phyloP scores from a whole-genome alignment of 1,140 invertebrate species.

The Chrysomallon squamiferum region DNA sequence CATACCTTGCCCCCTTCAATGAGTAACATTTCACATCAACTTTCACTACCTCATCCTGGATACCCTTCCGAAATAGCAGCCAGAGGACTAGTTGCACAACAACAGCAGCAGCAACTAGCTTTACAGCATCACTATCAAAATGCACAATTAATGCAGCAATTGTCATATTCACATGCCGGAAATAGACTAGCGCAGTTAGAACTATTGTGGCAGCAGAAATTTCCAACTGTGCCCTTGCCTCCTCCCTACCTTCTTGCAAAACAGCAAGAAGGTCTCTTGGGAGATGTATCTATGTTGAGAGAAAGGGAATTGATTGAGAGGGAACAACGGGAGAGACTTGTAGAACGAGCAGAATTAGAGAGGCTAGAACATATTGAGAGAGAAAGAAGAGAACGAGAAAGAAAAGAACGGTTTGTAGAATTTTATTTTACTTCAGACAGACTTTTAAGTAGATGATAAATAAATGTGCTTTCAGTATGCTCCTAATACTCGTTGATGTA shows the following conservation, averaged over 20 bases:
- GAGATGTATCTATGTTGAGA: slow-evolving; percentile 62
- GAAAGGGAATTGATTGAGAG: slow-evolving; percentile 62
- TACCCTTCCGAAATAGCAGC: slow-evolving; percentile 27
- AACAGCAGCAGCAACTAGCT: slow-evolving; percentile 40
- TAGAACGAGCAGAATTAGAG: slow-evolving; percentile 49
- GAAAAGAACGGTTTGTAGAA: slow-evolving; percentile 7
- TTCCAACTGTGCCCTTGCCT: slow-evolving; percentile 52
- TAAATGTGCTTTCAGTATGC: too few species aligned
- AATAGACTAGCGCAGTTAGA: slow-evolving; percentile 57
- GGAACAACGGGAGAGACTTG: slow-evolving; percentile 28
- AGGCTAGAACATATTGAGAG: slow-evolving; percentile 41
- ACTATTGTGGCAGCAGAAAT: slow-evolving; percentile 62
- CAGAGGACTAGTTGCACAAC: slow-evolving; percentile 8
- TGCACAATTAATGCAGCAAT: slow-evolving; percentile 18
- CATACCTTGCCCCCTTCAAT: slow-evolving; percentile 29
- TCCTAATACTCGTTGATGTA: too few species aligned
- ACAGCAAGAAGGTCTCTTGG: slow-evolving; percentile 52
- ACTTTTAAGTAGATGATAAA: too few species aligned
- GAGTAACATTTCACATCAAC: slow-evolving; percentile 20
- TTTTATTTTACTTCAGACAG: too few species aligned
- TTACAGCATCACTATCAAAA: slow-evolving; percentile 38
- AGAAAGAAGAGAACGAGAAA: slow-evolving; percentile 18
- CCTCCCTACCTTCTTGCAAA: slow-evolving; percentile 54
- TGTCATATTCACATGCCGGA: slow-evolving; percentile 33
- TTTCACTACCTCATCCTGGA: slow-evolving; percentile 34